A percentile compares a stretch with the other conserved stretches of the same genome.
phyloP scores from a whole-genome alignment of 1,140 invertebrate genomes.

The Druon quercuslanigerum region DNA sequence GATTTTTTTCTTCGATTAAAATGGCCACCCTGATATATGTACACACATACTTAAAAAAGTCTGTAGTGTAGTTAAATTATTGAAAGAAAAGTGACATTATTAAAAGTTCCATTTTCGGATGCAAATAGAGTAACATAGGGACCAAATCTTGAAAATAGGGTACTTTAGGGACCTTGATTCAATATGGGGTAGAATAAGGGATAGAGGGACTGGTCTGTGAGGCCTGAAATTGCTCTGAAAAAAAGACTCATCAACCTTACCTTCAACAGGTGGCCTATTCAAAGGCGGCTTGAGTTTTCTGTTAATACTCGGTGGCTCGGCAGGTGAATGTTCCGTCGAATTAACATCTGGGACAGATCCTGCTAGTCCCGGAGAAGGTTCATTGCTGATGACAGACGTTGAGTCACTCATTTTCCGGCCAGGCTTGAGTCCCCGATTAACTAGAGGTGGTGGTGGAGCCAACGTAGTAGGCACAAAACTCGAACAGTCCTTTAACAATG shows the following conservation, averaged over 20 bases:
- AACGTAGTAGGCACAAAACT: constrained; percentile 61
- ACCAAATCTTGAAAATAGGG: too few species aligned
- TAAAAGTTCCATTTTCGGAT: too few species aligned
- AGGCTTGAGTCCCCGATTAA: constrained; percentile 86
- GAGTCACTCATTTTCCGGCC: constrained; percentile 79
- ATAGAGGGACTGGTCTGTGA: neutral
- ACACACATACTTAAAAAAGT: too few species aligned
- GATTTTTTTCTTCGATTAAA: too few species aligned
- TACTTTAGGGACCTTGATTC: too few species aligned
- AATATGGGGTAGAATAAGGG: too few species aligned
- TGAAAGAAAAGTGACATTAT: too few species aligned
- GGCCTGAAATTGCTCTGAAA: neutral
- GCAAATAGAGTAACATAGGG: too few species aligned
- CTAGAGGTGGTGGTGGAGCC: constrained; percentile 78
- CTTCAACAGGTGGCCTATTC: constrained; percentile 63
- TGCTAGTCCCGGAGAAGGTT: constrained; percentile 69
- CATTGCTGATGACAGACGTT: constrained; percentile 70
- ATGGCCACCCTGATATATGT: too few species aligned
- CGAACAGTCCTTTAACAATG: constrained; percentile 69
- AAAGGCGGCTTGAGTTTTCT: constrained; percentile 76
- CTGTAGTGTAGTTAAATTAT: too few species aligned
- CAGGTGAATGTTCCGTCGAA: constrained; percentile 68
- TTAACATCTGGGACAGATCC: constrained; percentile 57
- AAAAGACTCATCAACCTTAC: constrained; percentile 45
- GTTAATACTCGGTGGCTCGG: constrained; percentile 76